Percentiles rank a stretch among this genome's conserved stretches.
Conservation (phyloP, 1,140 invertebrate genomes). For the Archivesica marissinica region DNA sequence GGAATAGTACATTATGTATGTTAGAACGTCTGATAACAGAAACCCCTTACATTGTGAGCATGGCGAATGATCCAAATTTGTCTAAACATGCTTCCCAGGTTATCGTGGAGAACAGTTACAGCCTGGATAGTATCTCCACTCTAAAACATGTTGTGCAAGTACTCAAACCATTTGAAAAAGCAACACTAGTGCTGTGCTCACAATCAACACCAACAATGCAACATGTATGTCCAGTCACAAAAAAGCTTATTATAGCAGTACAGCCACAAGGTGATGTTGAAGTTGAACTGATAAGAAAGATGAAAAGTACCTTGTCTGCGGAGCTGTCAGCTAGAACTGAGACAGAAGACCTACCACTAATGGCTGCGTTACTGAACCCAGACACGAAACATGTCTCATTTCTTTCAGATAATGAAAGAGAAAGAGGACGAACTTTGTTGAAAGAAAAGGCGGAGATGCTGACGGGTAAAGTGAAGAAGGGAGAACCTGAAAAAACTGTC, state of each 20-base stretch:
- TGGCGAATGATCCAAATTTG: conserved; percentile 16
- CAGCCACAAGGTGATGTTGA: neutral
- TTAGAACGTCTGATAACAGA: neutral
- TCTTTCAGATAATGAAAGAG: conserved; percentile 13
- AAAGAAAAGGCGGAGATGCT: conserved; percentile 8
- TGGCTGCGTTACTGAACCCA: too few species aligned
- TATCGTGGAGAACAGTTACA: too few species aligned
- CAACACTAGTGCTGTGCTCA: conserved; percentile 12
- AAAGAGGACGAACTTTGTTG: neutral
- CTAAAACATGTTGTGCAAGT: neutral
- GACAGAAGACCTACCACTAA: conserved; percentile 12
- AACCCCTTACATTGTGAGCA: conserved; percentile 6
- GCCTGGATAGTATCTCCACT: too few species aligned
- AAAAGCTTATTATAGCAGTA: neutral
- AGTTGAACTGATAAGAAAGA: conserved; percentile 3
- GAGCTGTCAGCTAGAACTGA: neutral
- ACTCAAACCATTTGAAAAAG: conserved; percentile 28
- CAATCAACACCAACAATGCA: conserved; percentile 19
- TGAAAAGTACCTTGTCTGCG: too few species aligned
- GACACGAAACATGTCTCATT: neutral
- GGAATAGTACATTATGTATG: conserved; percentile 13
- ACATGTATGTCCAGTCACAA: too few species aligned
- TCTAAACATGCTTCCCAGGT: neutral
- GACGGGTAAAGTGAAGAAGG: neutral
- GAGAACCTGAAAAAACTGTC: too few species aligned